phyloP scores from a whole-genome alignment of 2,113 vertebrate species.

The Jaculus jaculus region DNA sequence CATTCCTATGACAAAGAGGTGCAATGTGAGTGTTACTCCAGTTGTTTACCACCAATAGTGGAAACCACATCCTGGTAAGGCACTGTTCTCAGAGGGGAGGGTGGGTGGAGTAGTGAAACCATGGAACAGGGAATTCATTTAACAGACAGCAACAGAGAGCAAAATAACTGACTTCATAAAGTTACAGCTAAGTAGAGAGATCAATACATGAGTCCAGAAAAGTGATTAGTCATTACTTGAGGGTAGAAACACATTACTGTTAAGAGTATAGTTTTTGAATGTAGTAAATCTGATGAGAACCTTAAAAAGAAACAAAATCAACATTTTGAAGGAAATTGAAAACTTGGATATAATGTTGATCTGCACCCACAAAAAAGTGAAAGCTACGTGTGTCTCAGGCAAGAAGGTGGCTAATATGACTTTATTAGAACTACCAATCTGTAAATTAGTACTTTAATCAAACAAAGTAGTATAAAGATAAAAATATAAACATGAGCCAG shows the following conservation, averaged over 20 bases:
- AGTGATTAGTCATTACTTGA: constrained; percentile 47
- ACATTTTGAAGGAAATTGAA: constrained; percentile 15
- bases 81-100: neutral
- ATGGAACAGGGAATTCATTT: constrained; percentile 57
- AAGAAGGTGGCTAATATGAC: neutral
- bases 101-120: constrained; percentile 40
- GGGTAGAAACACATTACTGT: constrained; percentile 38
- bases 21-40: neutral
- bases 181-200: constrained; percentile 11
- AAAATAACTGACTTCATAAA: constrained; percentile 61
- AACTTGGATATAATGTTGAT: neutral
- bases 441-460: neutral
- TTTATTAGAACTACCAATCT: neutral
- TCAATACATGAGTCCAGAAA: constrained; percentile 54
- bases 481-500: neutral
- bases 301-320: neutral
- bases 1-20: neutral
- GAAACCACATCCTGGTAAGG: neutral
- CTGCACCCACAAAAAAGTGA: neutral
- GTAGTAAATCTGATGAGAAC: constrained; percentile 22
- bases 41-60: constrained; percentile 20
- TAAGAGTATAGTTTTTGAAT: neutral
- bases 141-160: constrained; percentile 49
- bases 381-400: neutral
- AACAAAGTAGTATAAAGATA: neutral